Percentiles rank a stretch among this genome's conserved stretches.
phyloP scores from a whole-genome alignment of 2,113 vertebrate genomes.

The Neofelis nebulosa region DNA sequence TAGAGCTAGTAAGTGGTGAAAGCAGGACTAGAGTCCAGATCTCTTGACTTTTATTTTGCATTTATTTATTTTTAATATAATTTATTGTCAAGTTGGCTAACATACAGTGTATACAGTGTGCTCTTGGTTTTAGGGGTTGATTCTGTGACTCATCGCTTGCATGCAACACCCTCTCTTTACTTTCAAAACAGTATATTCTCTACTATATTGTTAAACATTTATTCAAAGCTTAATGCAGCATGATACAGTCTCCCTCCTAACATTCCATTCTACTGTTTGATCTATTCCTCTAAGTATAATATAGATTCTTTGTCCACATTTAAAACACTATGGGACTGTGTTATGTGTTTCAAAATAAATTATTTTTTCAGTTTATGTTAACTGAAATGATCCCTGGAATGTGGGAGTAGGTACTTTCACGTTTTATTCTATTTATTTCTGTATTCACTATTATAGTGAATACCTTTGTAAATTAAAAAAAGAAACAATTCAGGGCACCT shows the following conservation, averaged over 20 bases:
- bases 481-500: neutral
- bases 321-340: neutral
- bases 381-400: neutral
- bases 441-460: neutral
- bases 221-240: conserved; percentile 11
- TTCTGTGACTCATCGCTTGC: no score
- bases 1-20: neutral
- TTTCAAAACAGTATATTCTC: conserved; percentile 36
- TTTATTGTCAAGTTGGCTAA: no score
- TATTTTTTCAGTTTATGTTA: neutral
- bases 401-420: neutral
- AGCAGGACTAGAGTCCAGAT: neutral
- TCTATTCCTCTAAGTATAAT: neutral
- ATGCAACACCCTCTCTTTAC: neutral
- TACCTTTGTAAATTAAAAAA: neutral
- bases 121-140: no score
- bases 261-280: neutral
- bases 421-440: conserved; percentile 30
- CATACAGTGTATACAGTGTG: no score
- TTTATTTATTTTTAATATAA: no score
- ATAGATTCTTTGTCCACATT: neutral
- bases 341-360: neutral
- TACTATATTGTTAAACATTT: neutral
- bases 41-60: neutral
- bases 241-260: neutral